Evolutionary conservation across 2,888 invertebrate genomes (phyloP).

Genomic region (Calliopum simillimum): DNA sequence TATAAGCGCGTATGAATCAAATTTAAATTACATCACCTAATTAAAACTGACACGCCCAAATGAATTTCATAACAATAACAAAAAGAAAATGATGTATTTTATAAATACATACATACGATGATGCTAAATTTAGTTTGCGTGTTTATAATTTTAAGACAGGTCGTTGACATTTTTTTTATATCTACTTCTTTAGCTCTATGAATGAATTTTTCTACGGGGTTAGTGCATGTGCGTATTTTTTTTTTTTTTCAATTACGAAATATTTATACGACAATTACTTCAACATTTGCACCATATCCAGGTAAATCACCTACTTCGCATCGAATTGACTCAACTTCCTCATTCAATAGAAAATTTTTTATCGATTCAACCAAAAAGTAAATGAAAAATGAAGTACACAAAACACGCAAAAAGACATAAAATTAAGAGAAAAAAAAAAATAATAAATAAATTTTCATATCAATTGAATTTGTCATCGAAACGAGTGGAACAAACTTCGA

Average conservation of each 20-base stretch:
- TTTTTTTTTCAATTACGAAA: conserved; percentile 10
- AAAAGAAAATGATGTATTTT: conserved; percentile 8
- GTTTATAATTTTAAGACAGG: conserved; percentile 16
- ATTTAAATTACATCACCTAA: neutral
- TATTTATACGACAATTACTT: conserved; percentile 43
- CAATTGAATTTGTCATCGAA: conserved; percentile 28
- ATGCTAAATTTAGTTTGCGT: conserved; percentile 25
- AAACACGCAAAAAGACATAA: neutral
- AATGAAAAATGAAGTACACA: neutral
- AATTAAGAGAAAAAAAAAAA: neutral
- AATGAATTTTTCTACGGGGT: no score
- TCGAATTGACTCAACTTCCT: conserved; percentile 5
- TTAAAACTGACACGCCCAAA: conserved; percentile 11
- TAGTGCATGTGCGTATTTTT: conserved; percentile 1
- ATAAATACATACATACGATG: no score
- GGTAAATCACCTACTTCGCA: conserved; percentile 27
- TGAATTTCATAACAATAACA: neutral
- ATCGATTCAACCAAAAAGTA: neutral
- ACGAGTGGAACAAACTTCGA: neutral
- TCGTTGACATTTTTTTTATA: conserved; percentile 20
- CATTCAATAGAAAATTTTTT: conserved; percentile 24
- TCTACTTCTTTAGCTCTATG: no score
- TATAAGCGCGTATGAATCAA: no score
- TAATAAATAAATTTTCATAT: conserved; percentile 12
- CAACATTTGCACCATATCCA: conserved; percentile 38